Conservation (phyloP, 2,797 vertebrate genomes). For the Xenops minutus region DNA sequence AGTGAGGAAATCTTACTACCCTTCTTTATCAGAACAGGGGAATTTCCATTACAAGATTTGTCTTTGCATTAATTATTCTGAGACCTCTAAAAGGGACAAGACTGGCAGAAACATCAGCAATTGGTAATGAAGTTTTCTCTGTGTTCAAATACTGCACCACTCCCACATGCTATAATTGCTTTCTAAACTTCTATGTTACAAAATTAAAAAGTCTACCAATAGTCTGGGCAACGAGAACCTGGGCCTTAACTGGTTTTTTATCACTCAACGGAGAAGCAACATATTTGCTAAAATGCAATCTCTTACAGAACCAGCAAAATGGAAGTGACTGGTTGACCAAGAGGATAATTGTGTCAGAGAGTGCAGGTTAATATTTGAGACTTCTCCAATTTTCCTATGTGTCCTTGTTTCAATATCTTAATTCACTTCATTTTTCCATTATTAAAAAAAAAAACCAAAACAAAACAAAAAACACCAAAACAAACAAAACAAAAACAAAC, state of each 20-base stretch:
- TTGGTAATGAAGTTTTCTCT: not conserved
- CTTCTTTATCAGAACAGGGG: not conserved
- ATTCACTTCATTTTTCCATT: not conserved
- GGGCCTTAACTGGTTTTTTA: not conserved
- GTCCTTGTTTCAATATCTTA: not conserved
- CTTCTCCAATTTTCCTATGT: not conserved
- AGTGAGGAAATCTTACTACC: not conserved
- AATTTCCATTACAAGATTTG: not conserved
- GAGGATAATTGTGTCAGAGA: not conserved
- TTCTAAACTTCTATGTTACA: not conserved
- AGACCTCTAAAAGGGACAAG: not conserved
- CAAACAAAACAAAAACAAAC: not conserved
- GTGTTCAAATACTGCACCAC: not conserved
- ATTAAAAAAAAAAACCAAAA: not conserved
- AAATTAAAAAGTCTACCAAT: not conserved
- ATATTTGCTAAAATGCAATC: not conserved
- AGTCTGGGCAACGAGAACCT: not conserved
- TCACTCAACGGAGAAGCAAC: not conserved
- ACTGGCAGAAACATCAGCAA: not conserved
- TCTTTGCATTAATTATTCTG: not conserved
- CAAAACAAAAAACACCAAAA: not conserved
- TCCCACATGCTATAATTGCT: not conserved
- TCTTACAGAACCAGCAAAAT: not conserved
- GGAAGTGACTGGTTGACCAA: not conserved
- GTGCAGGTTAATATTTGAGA: not conserved